Evolutionary conservation across 2,113 vertebrate genomes (phyloP), one percentile per base, ranked within the genome.

Genomic region (Potamarius usumacintae): DNA sequence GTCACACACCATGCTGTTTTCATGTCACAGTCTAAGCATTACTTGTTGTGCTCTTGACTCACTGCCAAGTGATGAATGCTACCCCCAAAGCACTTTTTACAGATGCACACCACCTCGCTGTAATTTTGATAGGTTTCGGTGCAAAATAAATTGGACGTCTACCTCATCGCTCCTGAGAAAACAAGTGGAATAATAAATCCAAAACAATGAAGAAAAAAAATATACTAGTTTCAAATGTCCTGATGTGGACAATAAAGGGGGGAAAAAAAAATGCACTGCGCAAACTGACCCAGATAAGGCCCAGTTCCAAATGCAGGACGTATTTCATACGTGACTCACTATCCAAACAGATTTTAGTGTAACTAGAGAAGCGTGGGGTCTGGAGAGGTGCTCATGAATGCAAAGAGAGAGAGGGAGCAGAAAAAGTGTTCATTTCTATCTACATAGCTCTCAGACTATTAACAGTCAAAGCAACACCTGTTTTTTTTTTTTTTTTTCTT

Each of bases 1-100:
- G 87, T 89, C 87, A 82, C 34, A 74, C 69, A 58, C 79, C 74
- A 85, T 80, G 89, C 76, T 60, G 83, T 74, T 87, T 90, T 85
- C 88, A 76, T 82, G 89, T 83, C 78, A 85, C 57, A 27, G 60
- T n/a, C 69, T 74, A 67, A 86, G 85, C 77, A 63, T 63, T 74
- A 77, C 86, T 83, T 63, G 52, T n/a, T 67, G 72, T n/a, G 82
- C 52, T 57, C 81, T 84, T 77, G 82, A 88, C 82, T 77, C 62
- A n/a, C 42, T 55, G 72, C 86, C 82, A 78, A n/a, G 42, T 84
- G 82, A 88, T 83, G 63, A 82, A 87, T 76, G 86, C 48, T 48
- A 72, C 42, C 53, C 34, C 5, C 79, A 79, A 86, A 25, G 48
- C 4, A 30, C 20, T 11, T 86, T 86, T 79, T 71, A 25, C 27